Evolutionary conservation across 2,797 vertebrate genomes (phyloP).

Genomic region (Crenuchus spilurus): DNA sequence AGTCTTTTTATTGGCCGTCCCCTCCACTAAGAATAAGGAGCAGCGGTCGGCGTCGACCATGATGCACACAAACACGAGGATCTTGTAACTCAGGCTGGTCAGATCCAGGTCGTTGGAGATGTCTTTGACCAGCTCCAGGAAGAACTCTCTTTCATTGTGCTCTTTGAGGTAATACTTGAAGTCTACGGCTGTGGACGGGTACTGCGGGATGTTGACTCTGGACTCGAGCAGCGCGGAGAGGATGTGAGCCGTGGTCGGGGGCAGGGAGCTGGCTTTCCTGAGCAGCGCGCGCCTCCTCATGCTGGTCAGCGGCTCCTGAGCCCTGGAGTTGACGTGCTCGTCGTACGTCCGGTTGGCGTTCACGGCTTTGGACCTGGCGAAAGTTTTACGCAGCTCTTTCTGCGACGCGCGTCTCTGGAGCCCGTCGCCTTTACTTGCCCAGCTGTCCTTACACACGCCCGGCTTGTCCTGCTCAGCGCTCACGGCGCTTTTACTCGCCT

Average conservation of each 20-base stretch:
- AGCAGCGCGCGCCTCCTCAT: constrained; percentile 91
- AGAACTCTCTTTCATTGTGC: constrained; percentile 94
- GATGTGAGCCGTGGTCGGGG: constrained; percentile 94
- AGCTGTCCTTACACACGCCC: constrained; percentile 75
- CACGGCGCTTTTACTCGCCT: constrained; percentile 61
- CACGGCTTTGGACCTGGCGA: constrained; percentile 94
- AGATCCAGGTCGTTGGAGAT: constrained; percentile 98
- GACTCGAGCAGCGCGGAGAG: constrained; percentile 96
- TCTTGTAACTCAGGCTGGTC: constrained; percentile 95
- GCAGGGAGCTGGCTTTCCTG: constrained; percentile 95
- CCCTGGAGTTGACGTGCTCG: constrained; percentile 90
- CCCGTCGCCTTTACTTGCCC: constrained; percentile 76
- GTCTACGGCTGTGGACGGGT: constrained; percentile 93
- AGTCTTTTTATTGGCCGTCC: constrained; percentile 90
- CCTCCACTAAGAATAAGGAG: constrained; percentile 94
- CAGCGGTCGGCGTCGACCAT: constrained; percentile 97
- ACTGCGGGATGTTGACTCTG: constrained; percentile 94
- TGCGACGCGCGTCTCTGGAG: constrained; percentile 90
- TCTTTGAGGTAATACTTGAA: constrained; percentile 96
- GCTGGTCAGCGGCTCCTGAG: constrained; percentile 93
- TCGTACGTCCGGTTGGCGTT: constrained; percentile 97
- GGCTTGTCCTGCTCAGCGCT: constrained; percentile 64
- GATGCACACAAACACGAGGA: constrained; percentile 96
- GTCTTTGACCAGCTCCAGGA: constrained; percentile 97
- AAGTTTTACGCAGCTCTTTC: constrained; percentile 94